Evolutionary conservation across 2,888 invertebrate species (phyloP), one percentile per base, ranked within the genome.

Genomic region (Linyphia triangularis): DNA sequence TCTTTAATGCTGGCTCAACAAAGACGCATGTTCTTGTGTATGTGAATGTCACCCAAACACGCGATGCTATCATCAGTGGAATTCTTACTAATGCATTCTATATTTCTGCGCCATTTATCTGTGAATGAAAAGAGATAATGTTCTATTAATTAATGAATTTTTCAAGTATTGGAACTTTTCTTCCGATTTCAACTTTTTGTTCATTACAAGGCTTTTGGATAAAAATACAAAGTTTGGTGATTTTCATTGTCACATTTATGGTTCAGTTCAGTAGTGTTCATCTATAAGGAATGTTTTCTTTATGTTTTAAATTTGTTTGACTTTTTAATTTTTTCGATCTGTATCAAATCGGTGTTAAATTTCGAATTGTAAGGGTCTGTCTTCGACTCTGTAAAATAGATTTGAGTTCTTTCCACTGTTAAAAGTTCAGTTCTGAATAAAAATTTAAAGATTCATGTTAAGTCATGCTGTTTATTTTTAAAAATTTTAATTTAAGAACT

Each of bases 81-180:
- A 51, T 75, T 84, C 65, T 51, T 75, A 73, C 67, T 78, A 67
- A 26, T 51, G 4, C 3, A 10, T 19, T 10, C 2, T 4, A 22
- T 51, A 3, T n/a, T 16, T 16, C 16, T 30, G 24, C 19, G 16
- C 16, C 9, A n/a, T 51, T 51, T 51, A 51, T 16, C n/a, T 51
- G n/a, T 51, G 16, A 7, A 1, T 51, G 13, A 1, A 16, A 1
- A 5, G n/a, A 51, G n/a, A 51, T n/a, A n/a, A 51, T 51, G n/a
- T 51, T 43, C 3, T 10, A 13, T 43, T 13, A 43, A 43, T 16
- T 16, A 43, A 16, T 9, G 43, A 16, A 43, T 16, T 43, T 3
- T 10, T 3, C 43, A 43, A 43, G 13, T 3, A 43, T 43, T 43
- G 43, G 16, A 10, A 43, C 16, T 13, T 43, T 16, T 13, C 16